Base-by-base conservation (phyloP, 2,113 vertebrate genomes). In the Triplophysa siluroides region DNA sequence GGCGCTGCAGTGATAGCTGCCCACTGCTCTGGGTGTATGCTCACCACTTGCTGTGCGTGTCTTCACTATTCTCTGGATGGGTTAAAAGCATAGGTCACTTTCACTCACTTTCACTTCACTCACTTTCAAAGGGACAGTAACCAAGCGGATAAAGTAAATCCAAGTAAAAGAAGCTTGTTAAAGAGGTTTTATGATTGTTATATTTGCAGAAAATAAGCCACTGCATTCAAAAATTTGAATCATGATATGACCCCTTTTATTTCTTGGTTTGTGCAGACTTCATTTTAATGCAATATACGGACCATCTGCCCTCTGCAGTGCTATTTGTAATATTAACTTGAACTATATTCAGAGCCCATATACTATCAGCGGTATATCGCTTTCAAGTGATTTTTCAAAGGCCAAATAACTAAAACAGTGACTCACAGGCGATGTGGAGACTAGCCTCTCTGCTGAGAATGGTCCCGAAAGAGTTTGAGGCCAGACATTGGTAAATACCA, bases 381-480 rank as follows among this genome's bases (percentile, higher is more conserved):
- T 29, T 60, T 58, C 5, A 73, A 74, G 56, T 16, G 12, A 19
- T 16, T 21, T 65, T 76, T 65, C 4, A 0, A 45, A 65, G 24
- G 1, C 52, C 4, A 72, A 72, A 70, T 29, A 3, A n/a, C 24
- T 45, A 69, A 21, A 47, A 24, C 2, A 13, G 73, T 16, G 82
- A 98, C 97, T 97, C 86, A 98, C 97, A 97, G 12, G 97, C 96
- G 83, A 99, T 94, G 78, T 95, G 95, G 68, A 99, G 95, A 85
- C 90, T 93, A 24, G 96, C 95, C 85, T 97, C 95, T 90, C 94
- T 92, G 93, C 97, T 98, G 85, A 97, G 87, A 1, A 97, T 92
- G 0, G 95, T 97, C 85, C 97, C 97, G 2, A 98, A 94, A 0
- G 95, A 93, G 91, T 98, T 98, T 80, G 95, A 95, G 71, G 96